These are phyloP conservation scores for Helostoma temminkii DNA, from an alignment of 2,797 vertebrate species.

Conservation along the genomic window DNA sequence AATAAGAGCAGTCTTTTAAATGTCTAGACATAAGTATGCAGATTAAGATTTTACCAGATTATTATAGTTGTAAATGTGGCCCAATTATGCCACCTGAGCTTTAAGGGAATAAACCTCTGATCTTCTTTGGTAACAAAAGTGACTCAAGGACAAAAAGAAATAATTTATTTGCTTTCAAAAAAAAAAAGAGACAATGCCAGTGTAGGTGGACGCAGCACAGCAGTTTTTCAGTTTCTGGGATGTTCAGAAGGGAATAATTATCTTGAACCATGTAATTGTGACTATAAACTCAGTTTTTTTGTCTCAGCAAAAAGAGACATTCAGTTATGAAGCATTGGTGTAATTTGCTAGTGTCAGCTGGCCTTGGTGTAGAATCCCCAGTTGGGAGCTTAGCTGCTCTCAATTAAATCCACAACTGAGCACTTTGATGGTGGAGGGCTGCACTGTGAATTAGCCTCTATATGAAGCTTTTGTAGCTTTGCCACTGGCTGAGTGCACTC, in stretches of 20 bases:
- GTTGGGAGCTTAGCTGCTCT: slow-evolving; percentile 72
- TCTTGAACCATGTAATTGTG: slow-evolving; percentile 42
- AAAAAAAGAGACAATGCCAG: slow-evolving; percentile 11
- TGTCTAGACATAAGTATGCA: not conserved
- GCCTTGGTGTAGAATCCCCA: slow-evolving; percentile 63
- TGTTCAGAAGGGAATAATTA: slow-evolving; percentile 58
- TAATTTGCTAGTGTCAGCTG: slow-evolving; percentile 74
- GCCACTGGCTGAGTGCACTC: slow-evolving; percentile 73
- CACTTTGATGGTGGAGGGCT: slow-evolving; percentile 71
- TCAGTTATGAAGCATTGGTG: slow-evolving; percentile 63
- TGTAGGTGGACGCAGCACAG: slow-evolving; percentile 26
- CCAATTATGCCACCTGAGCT: not conserved
- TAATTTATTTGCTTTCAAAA: not conserved
- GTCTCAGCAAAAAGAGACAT: slow-evolving; percentile 64
- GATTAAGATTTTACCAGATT: not conserved
- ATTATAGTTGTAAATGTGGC: not conserved
- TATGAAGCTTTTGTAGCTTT: slow-evolving; percentile 68
- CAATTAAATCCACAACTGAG: slow-evolving; percentile 78
- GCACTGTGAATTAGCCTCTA: slow-evolving; percentile 69
- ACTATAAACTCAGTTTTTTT: slow-evolving; percentile 51
- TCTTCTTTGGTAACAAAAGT: not conserved
- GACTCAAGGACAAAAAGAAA: not conserved
- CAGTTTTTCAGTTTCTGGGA: slow-evolving; percentile 27
- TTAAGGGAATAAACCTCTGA: not conserved
- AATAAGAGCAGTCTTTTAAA: not conserved